phyloP scores from a whole-genome alignment of 64 coral and sea anemone genomes.

The Montipora efflorescens region DNA sequence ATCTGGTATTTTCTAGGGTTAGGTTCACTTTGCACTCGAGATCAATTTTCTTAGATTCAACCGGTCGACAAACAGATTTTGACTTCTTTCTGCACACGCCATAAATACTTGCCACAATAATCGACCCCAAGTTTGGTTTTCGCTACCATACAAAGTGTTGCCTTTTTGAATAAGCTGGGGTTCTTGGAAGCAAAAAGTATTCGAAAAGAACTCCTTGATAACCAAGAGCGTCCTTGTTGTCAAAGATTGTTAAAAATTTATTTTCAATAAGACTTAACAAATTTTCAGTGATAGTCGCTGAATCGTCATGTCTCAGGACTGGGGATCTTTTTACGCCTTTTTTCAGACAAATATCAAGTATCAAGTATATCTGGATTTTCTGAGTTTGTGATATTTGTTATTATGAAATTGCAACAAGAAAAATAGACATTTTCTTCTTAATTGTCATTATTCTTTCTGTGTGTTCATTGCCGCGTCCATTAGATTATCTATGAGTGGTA shows the following conservation, averaged over 20 bases:
- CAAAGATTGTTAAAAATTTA: neutral
- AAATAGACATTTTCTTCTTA: slow-evolving; percentile 23
- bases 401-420: slow-evolving; percentile 29
- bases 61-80: neutral
- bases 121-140: neutral
- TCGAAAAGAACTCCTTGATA: neutral
- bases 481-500: slow-evolving; percentile 38
- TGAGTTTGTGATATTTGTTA: neutral
- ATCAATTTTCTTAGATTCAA: slow-evolving; percentile 5
- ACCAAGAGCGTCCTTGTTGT: neutral
- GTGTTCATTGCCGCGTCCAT: slow-evolving; percentile 54
- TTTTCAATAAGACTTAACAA: neutral
- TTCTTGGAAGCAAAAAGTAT: neutral
- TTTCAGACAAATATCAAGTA: neutral
- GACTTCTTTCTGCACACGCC: neutral
- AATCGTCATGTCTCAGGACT: neutral
- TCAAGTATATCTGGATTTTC: neutral
- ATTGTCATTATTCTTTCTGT: slow-evolving; percentile 35
- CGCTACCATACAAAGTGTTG: too few species aligned
- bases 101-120: neutral
- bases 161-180: neutral
- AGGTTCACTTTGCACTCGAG: neutral
- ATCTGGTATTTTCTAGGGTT: neutral
- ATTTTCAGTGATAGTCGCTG: neutral
- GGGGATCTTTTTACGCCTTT: neutral